Evolutionary conservation across 2,888 invertebrate species (phyloP).

Genomic region (Drosophila prolongata): DNA sequence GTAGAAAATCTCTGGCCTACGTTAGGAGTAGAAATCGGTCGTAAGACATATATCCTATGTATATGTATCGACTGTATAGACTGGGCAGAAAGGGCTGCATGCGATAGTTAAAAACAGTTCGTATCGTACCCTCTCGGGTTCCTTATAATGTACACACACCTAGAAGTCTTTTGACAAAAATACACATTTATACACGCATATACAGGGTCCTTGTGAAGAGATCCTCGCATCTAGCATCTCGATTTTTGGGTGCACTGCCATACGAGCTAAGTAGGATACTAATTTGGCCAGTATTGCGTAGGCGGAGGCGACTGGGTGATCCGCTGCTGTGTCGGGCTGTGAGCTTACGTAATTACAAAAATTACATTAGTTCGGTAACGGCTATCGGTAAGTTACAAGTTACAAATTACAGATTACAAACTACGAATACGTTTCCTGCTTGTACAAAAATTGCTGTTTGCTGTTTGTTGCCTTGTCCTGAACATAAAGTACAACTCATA

Average conservation of each 20-base stretch:
- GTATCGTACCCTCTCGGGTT: constrained; percentile 25
- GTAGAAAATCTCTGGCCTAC: constrained; percentile 32
- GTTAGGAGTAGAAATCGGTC: constrained; percentile 35
- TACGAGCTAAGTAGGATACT: constrained; percentile 56
- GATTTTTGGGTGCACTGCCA: constrained; percentile 34
- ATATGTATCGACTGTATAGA: constrained; percentile 26
- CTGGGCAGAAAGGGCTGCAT: constrained; percentile 42
- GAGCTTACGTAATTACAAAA: constrained; percentile 64
- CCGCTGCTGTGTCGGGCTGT: constrained; percentile 22
- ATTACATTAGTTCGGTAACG: constrained; percentile 56
- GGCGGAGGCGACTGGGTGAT: constrained; percentile 33
- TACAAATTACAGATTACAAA: constrained; percentile 54
- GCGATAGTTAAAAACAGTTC: constrained; percentile 62
- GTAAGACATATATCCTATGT: constrained; percentile 29
- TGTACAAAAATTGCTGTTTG: constrained; percentile 34
- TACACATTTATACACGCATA: constrained; percentile 74
- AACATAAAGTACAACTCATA: constrained; percentile 30
- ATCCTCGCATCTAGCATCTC: constrained; percentile 9
- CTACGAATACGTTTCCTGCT: constrained; percentile 45
- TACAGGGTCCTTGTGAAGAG: constrained; percentile 57
- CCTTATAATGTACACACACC: constrained; percentile 65
- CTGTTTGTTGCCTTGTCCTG: constrained; percentile 12
- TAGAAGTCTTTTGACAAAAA: constrained; percentile 70
- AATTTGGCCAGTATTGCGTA: constrained; percentile 69
- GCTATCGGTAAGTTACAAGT: constrained; percentile 47